These are phyloP conservation scores for Columba guinea DNA, from an alignment of 2,797 vertebrate species.

Conservation along the genomic window DNA sequence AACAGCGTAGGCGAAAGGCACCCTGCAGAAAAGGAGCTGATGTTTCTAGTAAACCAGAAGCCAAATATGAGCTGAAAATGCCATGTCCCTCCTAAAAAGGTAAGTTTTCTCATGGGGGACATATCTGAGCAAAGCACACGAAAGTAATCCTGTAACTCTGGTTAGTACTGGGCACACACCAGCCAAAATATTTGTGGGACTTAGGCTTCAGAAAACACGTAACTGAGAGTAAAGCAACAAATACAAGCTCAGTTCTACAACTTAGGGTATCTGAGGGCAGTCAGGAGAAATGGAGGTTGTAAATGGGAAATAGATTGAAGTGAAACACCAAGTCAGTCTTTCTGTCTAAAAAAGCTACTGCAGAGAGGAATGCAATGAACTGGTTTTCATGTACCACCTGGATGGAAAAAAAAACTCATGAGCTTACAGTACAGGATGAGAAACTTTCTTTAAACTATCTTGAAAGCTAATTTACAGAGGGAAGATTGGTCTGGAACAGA, in stretches of 20 bases:
- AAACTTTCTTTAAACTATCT: not conserved
- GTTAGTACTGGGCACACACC: not conserved
- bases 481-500: not conserved
- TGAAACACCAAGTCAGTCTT: not conserved
- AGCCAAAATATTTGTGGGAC: not conserved
- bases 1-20: not conserved
- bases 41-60: not conserved
- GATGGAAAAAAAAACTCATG: not conserved
- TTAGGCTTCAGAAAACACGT: not conserved
- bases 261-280: not conserved
- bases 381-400: not conserved
- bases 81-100: not conserved
- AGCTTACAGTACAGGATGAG: not conserved
- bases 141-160: not conserved
- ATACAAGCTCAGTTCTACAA: not conserved
- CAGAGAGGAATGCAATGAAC: not conserved
- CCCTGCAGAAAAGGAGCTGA: not conserved
- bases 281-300: not conserved
- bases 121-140: not conserved
- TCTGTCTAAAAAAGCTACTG: not conserved
- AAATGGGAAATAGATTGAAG: not conserved
- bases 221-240: not conserved
- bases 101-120: not conserved
- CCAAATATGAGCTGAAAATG: not conserved
- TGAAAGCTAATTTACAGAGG: not conserved